Percentiles rank a stretch among this genome's conserved stretches.
Conservation (phyloP, 2,113 vertebrate genomes). For the Tenrec ecaudatus region DNA sequence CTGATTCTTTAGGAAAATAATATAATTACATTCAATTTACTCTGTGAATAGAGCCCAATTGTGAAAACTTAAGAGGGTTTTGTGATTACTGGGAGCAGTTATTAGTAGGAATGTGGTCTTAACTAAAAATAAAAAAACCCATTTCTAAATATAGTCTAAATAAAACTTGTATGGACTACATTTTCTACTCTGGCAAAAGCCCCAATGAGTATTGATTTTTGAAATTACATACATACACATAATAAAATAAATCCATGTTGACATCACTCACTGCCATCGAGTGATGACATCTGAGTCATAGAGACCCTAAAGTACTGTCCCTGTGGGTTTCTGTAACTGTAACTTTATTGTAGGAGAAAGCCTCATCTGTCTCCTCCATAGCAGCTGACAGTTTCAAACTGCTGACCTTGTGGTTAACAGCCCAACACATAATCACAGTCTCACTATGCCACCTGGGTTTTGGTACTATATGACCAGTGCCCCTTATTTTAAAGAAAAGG, state of each 20-base stretch:
- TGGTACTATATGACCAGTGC: no score
- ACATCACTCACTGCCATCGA: no score
- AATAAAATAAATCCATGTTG: not conserved
- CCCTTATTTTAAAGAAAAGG: slow-evolving; percentile 41
- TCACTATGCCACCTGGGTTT: no score
- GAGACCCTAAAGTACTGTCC: no score
- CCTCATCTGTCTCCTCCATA: no score
- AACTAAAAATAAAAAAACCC: not conserved
- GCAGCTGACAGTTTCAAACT: no score
- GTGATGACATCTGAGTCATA: no score
- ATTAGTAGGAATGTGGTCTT: slow-evolving; percentile 13
- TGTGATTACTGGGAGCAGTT: not conserved
- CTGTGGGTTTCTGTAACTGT: no score
- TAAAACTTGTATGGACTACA: slow-evolving; percentile 27
- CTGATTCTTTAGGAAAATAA: not conserved
- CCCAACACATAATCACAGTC: no score
- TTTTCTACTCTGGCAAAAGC: slow-evolving; percentile 1
- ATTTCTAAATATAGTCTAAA: not conserved
- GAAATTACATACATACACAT: not conserved
- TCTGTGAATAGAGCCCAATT: not conserved
- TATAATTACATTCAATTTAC: not conserved
- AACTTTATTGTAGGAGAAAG: no score
- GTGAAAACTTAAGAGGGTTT: not conserved
- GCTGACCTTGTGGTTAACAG: no score
- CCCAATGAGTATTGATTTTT: not conserved